Evolutionary conservation across 2,797 vertebrate species (phyloP).

Genomic region (Lagorchestes hirsutus): DNA sequence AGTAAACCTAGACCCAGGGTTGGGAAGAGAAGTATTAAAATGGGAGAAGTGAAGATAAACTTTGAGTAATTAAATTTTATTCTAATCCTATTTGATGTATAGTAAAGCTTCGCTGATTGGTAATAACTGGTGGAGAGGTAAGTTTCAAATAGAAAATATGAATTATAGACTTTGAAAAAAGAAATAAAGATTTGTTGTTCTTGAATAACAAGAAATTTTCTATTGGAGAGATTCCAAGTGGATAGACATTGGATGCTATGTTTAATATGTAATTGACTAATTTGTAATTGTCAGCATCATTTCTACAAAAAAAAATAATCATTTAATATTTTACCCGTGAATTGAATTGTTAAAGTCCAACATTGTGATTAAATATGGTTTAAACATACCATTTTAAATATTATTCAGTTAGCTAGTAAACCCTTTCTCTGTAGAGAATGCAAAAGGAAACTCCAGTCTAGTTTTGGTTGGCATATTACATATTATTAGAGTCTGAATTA

Average conservation of each 20-base stretch:
- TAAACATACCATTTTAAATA: background rate
- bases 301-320: constrained; percentile 24
- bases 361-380: background rate
- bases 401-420: background rate
- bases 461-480: background rate
- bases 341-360: background rate
- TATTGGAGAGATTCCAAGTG: background rate
- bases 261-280: constrained; percentile 17
- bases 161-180: background rate
- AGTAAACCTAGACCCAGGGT: too few species aligned
- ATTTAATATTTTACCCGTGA: background rate
- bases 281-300: constrained; percentile 2
- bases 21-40: background rate
- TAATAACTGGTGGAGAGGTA: background rate
- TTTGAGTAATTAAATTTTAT: background rate
- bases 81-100: background rate
- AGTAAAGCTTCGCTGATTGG: background rate
- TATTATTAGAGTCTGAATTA: background rate
- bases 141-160: background rate
- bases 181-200: background rate
- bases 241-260: background rate
- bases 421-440: background rate
- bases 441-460: background rate
- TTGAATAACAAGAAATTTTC: background rate
- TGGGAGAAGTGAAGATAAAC: background rate